phyloP scores from a whole-genome alignment of 2,113 vertebrate species.

The Gadus chalcogrammus region DNA sequence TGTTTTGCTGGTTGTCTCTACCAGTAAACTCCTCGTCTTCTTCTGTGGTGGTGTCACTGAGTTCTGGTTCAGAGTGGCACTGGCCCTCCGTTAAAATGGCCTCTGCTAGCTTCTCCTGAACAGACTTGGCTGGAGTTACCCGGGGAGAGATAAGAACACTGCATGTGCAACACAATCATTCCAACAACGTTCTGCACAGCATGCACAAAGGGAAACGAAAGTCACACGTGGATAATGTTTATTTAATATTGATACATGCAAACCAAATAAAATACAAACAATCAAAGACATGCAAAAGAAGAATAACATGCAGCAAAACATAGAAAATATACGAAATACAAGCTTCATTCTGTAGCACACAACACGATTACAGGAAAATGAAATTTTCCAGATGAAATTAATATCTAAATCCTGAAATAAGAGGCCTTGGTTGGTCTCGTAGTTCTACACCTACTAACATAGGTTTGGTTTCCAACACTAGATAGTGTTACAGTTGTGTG shows the following conservation, averaged over 20 bases:
- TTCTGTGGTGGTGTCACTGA: constrained; percentile 65
- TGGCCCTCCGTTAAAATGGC: constrained; percentile 53
- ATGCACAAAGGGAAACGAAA: constrained; percentile 12
- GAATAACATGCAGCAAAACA: constrained; percentile 20
- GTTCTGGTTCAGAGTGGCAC: constrained; percentile 64
- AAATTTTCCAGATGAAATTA: too few relatives aligned
- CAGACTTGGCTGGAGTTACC: constrained; percentile 70
- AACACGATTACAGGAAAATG: constrained; percentile 8
- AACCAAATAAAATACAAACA: neutral
- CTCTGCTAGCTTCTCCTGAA: constrained; percentile 75
- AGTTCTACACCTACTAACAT: too few relatives aligned
- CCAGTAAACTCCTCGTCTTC: constrained; percentile 56
- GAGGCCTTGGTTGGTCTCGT: too few relatives aligned
- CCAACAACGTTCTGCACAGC: too few relatives aligned
- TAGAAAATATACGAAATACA: constrained; percentile 1
- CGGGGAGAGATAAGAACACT: constrained; percentile 39
- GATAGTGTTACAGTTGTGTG: neutral
- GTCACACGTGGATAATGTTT: neutral
- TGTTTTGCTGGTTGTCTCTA: constrained; percentile 29
- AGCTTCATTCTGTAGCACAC: neutral
- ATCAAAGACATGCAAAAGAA: constrained; percentile 45
- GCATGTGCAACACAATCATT: neutral
- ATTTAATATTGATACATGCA: constrained; percentile 46
- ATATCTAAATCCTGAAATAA: too few relatives aligned
- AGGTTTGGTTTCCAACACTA: neutral